These are phyloP conservation scores for Saxidomus purpurata DNA, from an alignment of 1,140 invertebrate species.

Conservation along the genomic window DNA sequence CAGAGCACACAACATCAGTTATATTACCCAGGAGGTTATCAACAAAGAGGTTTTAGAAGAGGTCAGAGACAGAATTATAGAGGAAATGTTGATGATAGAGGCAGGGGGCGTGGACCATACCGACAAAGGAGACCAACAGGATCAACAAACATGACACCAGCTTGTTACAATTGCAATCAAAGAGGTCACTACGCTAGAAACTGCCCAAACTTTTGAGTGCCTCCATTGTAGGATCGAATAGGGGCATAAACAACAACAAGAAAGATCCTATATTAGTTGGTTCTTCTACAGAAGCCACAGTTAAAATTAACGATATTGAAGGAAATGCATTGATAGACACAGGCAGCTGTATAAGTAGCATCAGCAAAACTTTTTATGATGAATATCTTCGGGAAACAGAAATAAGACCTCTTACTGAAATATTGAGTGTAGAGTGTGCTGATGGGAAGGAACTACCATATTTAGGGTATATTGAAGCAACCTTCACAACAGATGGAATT, in stretches of 20 bases:
- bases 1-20: not conserved
- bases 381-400: too few species aligned
- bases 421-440: too few species aligned
- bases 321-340: slow-evolving; percentile 58
- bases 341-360: slow-evolving; percentile 52
- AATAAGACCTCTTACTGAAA: too few species aligned
- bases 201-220: slow-evolving; percentile 37
- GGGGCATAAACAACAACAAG: too few species aligned
- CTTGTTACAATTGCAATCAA: too few species aligned
- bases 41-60: not conserved
- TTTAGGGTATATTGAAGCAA: slow-evolving; percentile 61
- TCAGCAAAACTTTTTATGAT: slow-evolving; percentile 52
- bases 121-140: not conserved
- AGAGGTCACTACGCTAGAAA: too few species aligned
- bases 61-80: not conserved
- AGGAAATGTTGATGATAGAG: not conserved
- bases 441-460: too few species aligned
- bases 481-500: not conserved
- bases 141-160: not conserved
- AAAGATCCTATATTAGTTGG: slow-evolving; percentile 27
- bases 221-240: slow-evolving; percentile 21
- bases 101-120: not conserved
- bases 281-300: not conserved
- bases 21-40: not conserved
- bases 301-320: slow-evolving; percentile 11